A percentile compares a stretch with the other conserved stretches of the same genome.
These are phyloP conservation scores for Oegoconia quadripuncta DNA, from an alignment of 2,888 invertebrate genomes.

Conservation along the genomic window DNA sequence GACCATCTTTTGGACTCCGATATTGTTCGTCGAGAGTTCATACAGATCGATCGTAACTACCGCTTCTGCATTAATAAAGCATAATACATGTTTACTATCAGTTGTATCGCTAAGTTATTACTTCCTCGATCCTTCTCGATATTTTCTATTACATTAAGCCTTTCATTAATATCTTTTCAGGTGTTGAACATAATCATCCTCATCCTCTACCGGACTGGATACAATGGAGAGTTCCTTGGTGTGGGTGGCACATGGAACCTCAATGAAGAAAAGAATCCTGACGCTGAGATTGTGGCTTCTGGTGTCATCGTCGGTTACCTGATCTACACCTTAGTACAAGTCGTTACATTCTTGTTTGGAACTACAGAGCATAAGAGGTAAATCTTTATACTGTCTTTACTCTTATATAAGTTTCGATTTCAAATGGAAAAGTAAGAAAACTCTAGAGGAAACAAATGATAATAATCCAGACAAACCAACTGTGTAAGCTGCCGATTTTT, in stretches of 20 bases:
- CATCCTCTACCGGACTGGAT: conserved; percentile 89
- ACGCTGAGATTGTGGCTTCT: conserved; percentile 92
- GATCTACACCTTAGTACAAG: conserved; percentile 88
- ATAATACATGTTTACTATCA: no score
- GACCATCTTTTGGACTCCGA: no score
- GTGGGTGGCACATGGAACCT: conserved; percentile 95
- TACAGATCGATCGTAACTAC: no score
- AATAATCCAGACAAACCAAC: no score
- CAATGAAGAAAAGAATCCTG: conserved; percentile 92
- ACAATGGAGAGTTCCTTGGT: conserved; percentile 90
- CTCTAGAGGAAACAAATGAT: neutral
- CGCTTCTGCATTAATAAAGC: no score
- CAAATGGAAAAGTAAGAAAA: neutral
- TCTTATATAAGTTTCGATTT: no score
- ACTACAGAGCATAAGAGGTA: conserved; percentile 88
- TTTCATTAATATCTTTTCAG: conserved; percentile 57
- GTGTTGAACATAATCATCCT: conserved; percentile 89
- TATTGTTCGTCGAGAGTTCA: no score
- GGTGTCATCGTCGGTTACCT: conserved; percentile 93
- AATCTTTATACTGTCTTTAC: neutral
- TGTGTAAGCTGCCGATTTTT: no score
- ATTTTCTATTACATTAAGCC: no score
- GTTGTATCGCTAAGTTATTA: neutral
- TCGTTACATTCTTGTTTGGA: conserved; percentile 87
- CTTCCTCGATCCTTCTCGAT: no score